Evolutionary conservation across 2,113 vertebrate genomes (phyloP).

Genomic region (Forbesichthys papilliferus): DNA sequence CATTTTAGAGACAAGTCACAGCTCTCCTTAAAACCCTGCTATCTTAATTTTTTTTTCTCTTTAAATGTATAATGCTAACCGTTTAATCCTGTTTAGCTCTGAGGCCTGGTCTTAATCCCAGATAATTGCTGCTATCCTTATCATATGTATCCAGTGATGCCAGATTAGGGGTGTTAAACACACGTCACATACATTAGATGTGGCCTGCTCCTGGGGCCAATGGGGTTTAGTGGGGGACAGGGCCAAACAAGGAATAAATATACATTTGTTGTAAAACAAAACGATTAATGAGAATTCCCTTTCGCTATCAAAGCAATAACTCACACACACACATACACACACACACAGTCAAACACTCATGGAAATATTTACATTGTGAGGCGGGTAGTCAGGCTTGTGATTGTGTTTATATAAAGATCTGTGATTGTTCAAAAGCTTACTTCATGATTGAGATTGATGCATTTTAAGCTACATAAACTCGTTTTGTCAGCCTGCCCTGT

Average conservation of each 20-base stretch:
- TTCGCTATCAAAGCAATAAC: slow-evolving; percentile 4
- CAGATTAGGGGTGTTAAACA: slow-evolving; percentile 69
- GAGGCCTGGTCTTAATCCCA: slow-evolving; percentile 56
- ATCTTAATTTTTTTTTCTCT: slow-evolving; percentile 22
- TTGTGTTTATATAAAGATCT: too few relatives aligned
- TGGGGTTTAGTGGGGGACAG: slow-evolving; percentile 36
- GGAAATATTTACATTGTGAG: neutral
- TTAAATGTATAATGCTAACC: slow-evolving; percentile 45
- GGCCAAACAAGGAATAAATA: slow-evolving; percentile 18
- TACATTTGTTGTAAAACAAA: slow-evolving; percentile 33
- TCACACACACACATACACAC: neutral
- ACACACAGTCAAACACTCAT: neutral
- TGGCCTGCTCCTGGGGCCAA: slow-evolving; percentile 28
- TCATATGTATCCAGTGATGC: slow-evolving; percentile 72
- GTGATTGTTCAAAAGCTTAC: too few relatives aligned
- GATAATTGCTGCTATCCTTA: slow-evolving; percentile 57
- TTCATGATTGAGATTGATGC: too few relatives aligned
- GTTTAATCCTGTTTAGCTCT: slow-evolving; percentile 68
- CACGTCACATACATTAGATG: slow-evolving; percentile 62
- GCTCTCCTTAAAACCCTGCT: slow-evolving; percentile 23
- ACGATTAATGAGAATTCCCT: slow-evolving; percentile 56
- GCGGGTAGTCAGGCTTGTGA: neutral
- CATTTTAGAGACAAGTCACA: too few relatives aligned
- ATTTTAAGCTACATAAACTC: neutral
- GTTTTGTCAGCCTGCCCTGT: neutral